phyloP scores from a whole-genome alignment of 2,797 vertebrate genomes.

The Onychomys leucogaster region DNA sequence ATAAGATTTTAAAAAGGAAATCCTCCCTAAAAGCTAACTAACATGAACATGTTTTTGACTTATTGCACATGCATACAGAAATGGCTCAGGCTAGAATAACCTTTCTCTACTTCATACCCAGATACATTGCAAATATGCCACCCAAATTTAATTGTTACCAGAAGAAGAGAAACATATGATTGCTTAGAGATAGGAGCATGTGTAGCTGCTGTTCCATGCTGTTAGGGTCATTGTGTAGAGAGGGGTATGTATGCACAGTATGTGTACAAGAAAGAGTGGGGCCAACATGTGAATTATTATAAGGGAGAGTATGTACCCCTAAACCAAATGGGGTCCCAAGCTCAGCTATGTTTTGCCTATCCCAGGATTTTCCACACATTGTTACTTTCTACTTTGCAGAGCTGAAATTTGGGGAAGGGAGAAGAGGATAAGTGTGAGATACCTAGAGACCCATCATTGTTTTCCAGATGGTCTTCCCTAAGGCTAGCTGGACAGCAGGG shows the following conservation, averaged over 20 bases:
- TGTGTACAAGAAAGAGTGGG: not conserved
- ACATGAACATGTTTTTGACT: not conserved
- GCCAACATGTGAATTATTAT: not conserved
- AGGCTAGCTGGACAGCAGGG: not conserved
- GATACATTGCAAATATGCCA: not conserved
- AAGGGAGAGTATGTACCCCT: accelerated
- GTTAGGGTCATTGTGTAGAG: not conserved
- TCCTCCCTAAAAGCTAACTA: not conserved
- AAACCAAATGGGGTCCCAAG: not conserved
- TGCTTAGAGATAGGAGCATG: not conserved
- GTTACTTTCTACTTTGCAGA: not conserved
- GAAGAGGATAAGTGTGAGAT: too few species aligned
- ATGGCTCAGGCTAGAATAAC: not conserved
- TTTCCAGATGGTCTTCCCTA: not conserved
- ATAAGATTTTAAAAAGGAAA: not conserved
- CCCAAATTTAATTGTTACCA: not conserved
- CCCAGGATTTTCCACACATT: not conserved
- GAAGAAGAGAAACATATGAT: not conserved
- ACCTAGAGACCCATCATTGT: not conserved
- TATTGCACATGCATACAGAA: not conserved
- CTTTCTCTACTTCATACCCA: not conserved
- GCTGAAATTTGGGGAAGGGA: not conserved
- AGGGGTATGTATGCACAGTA: not conserved
- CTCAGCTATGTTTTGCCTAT: too few species aligned
- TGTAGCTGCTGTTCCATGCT: too few species aligned